Evolutionary conservation across 53 echinoderm and acorn worm species (phyloP).

Genomic region (Antedon mediterranea): DNA sequence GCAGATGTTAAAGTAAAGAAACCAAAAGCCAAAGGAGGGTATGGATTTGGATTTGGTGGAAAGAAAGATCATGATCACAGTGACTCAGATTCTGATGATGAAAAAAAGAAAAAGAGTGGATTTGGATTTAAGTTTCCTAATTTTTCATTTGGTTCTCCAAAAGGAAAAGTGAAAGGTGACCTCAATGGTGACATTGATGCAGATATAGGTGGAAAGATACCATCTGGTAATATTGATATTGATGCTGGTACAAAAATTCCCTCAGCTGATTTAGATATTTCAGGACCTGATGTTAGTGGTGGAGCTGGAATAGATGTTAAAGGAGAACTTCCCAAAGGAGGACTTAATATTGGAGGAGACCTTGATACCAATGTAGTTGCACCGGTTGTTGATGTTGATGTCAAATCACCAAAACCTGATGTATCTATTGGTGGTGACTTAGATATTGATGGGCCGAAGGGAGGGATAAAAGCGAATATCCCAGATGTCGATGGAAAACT

Average conservation of each 20-base stretch:
- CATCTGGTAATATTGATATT: no score
- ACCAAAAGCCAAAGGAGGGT: background rate
- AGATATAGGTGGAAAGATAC: background rate
- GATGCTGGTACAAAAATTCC: conserved; percentile 12
- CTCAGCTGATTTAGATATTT: no score
- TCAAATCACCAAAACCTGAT: conserved; percentile 12
- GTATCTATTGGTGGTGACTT: conserved; percentile 19
- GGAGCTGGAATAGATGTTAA: conserved; percentile 16
- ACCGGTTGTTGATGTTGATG: conserved; percentile 8
- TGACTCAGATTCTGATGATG: background rate
- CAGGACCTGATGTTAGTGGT: conserved; percentile 9
- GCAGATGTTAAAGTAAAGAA: background rate
- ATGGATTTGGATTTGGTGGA: background rate
- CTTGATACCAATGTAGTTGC: conserved; percentile 6
- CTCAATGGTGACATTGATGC: conserved; percentile 9
- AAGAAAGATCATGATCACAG: background rate
- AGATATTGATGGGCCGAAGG: conserved; percentile 2
- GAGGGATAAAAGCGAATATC: conserved; percentile 8
- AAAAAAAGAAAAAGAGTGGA: no score
- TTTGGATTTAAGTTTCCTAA: no score
- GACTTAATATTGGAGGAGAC: conserved; percentile 13
- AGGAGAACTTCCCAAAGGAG: background rate
- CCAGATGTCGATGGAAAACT: no score
- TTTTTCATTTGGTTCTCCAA: background rate
- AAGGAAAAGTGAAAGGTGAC: conserved; percentile 12